Conservation (phyloP, 2,888 invertebrate genomes). For the Dynastes tityus region DNA sequence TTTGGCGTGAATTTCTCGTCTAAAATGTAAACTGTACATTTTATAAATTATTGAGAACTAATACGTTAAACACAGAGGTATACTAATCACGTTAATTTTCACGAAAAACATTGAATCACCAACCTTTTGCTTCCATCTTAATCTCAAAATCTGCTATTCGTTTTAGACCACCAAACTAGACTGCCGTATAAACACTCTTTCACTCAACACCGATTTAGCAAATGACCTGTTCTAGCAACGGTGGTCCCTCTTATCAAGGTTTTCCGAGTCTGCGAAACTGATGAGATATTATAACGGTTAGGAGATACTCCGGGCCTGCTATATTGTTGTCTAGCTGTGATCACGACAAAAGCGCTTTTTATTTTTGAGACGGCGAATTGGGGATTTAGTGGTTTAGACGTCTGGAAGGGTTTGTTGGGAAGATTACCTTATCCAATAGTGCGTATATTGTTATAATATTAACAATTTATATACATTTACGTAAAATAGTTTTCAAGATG, state of each 20-base stretch:
- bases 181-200: too few species aligned
- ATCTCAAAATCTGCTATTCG: too few species aligned
- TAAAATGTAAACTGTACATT: slow-evolving; percentile 47
- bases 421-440: too few species aligned
- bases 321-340: not conserved
- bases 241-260: slow-evolving; percentile 3
- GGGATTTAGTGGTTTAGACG: too few species aligned
- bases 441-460: too few species aligned
- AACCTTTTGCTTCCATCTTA: slow-evolving; percentile 12
- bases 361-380: not conserved
- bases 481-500: too few species aligned
- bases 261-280: not conserved
- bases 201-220: slow-evolving; percentile 5
- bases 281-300: too few species aligned
- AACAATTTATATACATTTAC: too few species aligned
- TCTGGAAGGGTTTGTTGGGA: too few species aligned
- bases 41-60: not conserved
- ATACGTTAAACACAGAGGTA: not conserved
- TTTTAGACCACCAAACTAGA: too few species aligned
- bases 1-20: slow-evolving; percentile 16
- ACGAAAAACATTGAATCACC: not conserved
- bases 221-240: slow-evolving; percentile 3
- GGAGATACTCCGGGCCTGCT: too few species aligned
- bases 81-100: not conserved
- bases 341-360: slow-evolving; percentile 1